These are phyloP conservation scores for Distichodus sexfasciatus DNA, from an alignment of 2,797 vertebrate genomes.

Conservation along the genomic window DNA sequence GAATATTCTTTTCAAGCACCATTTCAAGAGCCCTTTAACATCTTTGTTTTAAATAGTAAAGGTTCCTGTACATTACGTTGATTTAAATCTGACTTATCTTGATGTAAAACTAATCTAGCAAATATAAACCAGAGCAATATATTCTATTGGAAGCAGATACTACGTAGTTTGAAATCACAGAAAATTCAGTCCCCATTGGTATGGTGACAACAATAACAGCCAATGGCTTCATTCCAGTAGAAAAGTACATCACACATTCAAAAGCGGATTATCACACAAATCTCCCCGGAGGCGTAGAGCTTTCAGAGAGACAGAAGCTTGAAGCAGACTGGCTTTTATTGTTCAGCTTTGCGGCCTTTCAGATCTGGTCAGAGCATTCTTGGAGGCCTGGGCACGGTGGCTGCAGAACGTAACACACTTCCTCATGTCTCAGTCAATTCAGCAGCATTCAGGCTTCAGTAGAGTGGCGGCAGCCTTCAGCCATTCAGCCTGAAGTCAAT, in stretches of 20 bases:
- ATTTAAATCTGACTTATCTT: no score
- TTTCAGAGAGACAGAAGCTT: no score
- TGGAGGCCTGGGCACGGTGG: conserved; percentile 38
- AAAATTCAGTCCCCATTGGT: no score
- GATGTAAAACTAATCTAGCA: no score
- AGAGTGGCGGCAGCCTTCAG: conserved; percentile 39
- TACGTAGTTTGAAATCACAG: no score
- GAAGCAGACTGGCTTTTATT: conserved; percentile 48
- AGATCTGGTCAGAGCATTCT: conserved; percentile 47
- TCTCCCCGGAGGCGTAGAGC: conserved; percentile 7
- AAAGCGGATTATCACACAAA: conserved; percentile 15
- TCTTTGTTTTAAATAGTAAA: no score
- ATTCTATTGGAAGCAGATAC: no score
- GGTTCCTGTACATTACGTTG: no score
- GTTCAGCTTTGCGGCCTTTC: conserved; percentile 47
- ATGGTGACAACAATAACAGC: neutral
- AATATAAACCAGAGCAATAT: no score
- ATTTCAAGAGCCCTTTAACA: no score
- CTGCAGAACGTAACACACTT: conserved; percentile 42
- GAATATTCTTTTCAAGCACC: no score
- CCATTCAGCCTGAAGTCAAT: conserved; percentile 51
- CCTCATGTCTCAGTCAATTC: conserved; percentile 41
- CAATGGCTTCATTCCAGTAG: neutral
- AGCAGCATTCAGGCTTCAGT: conserved; percentile 19
- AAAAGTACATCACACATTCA: neutral